Conservation (phyloP, 1,140 invertebrate genomes). For the Cecropterus lyciades region DNA sequence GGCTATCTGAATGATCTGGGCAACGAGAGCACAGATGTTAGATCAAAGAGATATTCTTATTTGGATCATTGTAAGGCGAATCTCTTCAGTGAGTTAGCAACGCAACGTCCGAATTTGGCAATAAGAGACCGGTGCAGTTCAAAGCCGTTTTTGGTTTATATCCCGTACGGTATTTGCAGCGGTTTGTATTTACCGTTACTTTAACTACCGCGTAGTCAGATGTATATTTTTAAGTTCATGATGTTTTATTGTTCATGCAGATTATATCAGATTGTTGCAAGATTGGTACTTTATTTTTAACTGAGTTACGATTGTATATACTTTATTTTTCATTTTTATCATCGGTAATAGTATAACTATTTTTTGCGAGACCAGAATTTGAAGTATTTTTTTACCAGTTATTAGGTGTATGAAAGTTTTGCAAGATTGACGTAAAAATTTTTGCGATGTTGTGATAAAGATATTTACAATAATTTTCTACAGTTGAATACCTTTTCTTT, state of each 20-base stretch:
- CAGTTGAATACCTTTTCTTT: no score
- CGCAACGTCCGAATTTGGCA: conserved; percentile 51
- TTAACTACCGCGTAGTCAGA: conserved; percentile 60
- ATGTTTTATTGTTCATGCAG: conserved; percentile 11
- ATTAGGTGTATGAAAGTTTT: no score
- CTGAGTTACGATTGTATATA: background rate
- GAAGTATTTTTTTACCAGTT: no score
- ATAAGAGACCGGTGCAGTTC: conserved; percentile 49
- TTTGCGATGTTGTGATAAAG: no score
- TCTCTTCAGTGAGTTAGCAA: conserved; percentile 31
- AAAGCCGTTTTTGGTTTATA: conserved; percentile 67
- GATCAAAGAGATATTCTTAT: conserved; percentile 7
- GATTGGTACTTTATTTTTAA: conserved; percentile 6
- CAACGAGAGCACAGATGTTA: conserved; percentile 9
- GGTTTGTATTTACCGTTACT: conserved; percentile 70
- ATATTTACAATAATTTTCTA: no score
- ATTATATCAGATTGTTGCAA: conserved; percentile 12
- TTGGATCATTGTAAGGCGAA: conserved; percentile 5
- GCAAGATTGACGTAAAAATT: no score
- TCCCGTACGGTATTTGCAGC: conserved; percentile 76
- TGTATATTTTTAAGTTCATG: conserved; percentile 25
- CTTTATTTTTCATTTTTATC: background rate
- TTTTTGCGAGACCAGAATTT: no score
- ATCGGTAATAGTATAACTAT: no score
- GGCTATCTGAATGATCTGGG: conserved; percentile 11